Base-by-base conservation (phyloP, 2,888 invertebrate genomes). In the Nemapogon koenigi region DNA sequence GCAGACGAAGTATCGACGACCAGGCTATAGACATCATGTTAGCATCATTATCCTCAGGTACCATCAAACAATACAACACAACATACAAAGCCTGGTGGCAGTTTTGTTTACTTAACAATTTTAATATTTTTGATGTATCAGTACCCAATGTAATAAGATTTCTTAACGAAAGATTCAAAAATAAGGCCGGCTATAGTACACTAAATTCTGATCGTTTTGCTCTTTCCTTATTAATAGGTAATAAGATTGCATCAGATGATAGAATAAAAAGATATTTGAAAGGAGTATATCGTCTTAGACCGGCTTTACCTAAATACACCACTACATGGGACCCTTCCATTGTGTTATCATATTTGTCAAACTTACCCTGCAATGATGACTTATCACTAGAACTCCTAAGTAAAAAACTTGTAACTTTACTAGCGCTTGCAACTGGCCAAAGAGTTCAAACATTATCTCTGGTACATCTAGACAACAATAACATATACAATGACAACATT, bases 261-360 rank as follows among this genome's bases (percentile, higher is more conserved):
- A 14, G 18, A 8, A 17, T 40, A 10, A 40, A 35, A 15, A 35
- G 40, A 29, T 30, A 31, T 14, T 35, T 40, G 17, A 35, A 40
- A 36, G 40, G 35, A n/a, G 14, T 32, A 8, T 40, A 13, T 26
- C 18, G 32, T 3, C 14, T 26, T 11, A 11, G 31, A 30, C 36
- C 40, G 18, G 17, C 14, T 28, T 18, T 13, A 4, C 39, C 33
- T 18, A 39, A 35, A 28, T 39, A 39, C 28, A 8, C 28, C 14
- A 6, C 16, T 19, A 37, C 37, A 6, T 37, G 37, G 30, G 26
- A 37, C 29, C 19, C 18, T 8, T 28, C 37, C 3, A 14, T 10
- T 3, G 29, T 37, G 3, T 16, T 37, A 30, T 11, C 28, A 17
- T 29, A 25, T 29, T 19, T 37, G 13, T 28, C 18, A 18, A 37